Conservation (phyloP, 2,888 invertebrate species). For the Diarsia rubi region DNA sequence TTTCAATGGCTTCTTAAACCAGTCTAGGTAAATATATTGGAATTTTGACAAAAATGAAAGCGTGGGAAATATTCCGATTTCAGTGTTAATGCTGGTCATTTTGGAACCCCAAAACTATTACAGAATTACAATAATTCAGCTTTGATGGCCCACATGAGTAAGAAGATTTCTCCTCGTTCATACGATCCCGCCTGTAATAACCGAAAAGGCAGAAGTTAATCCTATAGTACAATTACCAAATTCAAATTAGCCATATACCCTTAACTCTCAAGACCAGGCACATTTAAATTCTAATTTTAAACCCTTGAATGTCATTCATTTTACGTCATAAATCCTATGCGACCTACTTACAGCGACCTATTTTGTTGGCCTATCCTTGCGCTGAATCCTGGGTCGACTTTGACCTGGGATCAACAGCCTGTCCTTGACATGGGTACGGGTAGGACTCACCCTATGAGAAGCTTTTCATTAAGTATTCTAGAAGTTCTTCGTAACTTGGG, state of each 20-base stretch:
- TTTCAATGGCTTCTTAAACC: too few species aligned
- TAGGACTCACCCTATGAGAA: not conserved
- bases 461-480: conserved; percentile 40
- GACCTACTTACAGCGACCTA: conserved; percentile 63
- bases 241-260: conserved; percentile 1
- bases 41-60: too few species aligned
- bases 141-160: not conserved
- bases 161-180: not conserved
- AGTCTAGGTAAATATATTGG: too few species aligned
- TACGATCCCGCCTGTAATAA: not conserved
- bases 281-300: conserved; percentile 27
- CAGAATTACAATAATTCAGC: not conserved
- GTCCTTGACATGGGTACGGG: conserved; percentile 57
- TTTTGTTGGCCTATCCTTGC: conserved; percentile 67
- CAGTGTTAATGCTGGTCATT: too few species aligned
- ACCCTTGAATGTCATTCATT: conserved; percentile 13
- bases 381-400: conserved; percentile 60
- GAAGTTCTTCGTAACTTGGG: not conserved
- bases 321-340: conserved; percentile 16
- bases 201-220: not conserved
- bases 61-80: too few species aligned
- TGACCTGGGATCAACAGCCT: conserved; percentile 61
- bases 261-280: not conserved
- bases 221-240: not conserved
- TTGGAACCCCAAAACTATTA: not conserved